These are phyloP conservation scores for Thomomys bottae DNA, from an alignment of 2,113 vertebrate genomes.

Conservation along the genomic window DNA sequence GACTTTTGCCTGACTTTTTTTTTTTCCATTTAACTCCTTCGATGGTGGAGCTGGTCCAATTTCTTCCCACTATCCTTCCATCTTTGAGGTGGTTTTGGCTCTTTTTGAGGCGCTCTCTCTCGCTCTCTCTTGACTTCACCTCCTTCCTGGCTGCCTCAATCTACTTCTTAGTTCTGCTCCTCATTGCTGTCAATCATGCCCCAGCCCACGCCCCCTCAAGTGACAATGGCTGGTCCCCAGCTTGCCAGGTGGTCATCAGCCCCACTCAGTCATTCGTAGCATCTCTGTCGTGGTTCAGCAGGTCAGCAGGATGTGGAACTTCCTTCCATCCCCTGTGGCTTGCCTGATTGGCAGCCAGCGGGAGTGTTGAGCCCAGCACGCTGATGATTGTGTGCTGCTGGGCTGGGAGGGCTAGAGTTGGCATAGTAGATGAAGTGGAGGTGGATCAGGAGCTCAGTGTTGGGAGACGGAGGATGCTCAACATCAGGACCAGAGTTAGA, in stretches of 20 bases:
- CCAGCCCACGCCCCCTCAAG: background rate
- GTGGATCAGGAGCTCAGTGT: background rate
- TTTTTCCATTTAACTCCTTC: conserved; percentile 42
- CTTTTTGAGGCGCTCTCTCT: background rate
- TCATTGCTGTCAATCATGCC: background rate
- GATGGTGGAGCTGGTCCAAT: background rate
- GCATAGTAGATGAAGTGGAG: no score
- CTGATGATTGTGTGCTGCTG: conserved; percentile 55
- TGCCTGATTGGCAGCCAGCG: conserved; percentile 73
- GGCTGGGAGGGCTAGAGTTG: background rate
- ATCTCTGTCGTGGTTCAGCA: conserved; percentile 30
- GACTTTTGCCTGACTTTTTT: conserved; percentile 5
- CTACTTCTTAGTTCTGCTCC: rapidly evolving
- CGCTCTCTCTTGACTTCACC: no score
- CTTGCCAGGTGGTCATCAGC: conserved; percentile 53
- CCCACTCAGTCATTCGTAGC: conserved; percentile 28
- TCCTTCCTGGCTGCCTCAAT: background rate
- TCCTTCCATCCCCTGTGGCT: conserved; percentile 55
- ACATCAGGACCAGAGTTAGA: background rate
- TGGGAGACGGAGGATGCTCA: conserved; percentile 3
- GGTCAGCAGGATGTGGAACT: conserved; percentile 66
- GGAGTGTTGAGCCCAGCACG: background rate
- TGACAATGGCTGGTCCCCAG: background rate
- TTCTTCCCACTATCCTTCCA: no score
- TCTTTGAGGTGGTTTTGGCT: background rate